Evolutionary conservation across 2,113 vertebrate genomes (phyloP).

Genomic region (Lasiurus cinereus): DNA sequence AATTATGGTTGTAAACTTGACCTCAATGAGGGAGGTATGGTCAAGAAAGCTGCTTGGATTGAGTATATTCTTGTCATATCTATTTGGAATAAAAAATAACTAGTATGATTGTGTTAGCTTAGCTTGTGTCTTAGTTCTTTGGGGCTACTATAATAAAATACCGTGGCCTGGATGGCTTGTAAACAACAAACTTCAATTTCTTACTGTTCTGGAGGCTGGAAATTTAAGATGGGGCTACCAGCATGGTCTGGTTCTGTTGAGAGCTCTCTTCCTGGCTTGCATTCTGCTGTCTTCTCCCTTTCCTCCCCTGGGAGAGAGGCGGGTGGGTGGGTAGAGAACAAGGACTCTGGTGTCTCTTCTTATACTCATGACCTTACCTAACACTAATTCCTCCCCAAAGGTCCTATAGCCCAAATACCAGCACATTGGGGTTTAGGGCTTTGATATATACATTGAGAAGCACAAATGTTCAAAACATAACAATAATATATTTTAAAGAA

Average conservation of each 20-base stretch:
- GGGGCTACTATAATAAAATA: not conserved
- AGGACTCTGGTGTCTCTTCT: not conserved
- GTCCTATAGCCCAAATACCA: not conserved
- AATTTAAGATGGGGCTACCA: not conserved
- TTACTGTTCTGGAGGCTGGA: not conserved
- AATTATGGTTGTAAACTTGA: not conserved
- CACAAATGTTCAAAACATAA: not conserved
- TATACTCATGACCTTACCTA: not conserved
- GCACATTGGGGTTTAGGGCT: not conserved
- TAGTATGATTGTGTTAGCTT: not conserved
- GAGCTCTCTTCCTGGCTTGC: not conserved
- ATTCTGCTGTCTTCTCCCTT: not conserved
- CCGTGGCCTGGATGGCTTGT: not conserved
- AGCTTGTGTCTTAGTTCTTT: not conserved
- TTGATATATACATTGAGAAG: not conserved
- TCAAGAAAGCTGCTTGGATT: not conserved
- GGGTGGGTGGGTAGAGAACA: not conserved
- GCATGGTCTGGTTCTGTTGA: not conserved
- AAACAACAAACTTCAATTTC: not conserved
- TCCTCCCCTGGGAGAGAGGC: not conserved
- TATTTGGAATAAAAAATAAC: not conserved
- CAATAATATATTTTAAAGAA: not conserved
- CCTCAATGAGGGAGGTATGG: not conserved
- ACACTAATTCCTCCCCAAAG: not conserved
- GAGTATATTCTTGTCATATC: not conserved